phyloP scores from a whole-genome alignment of 2,113 vertebrate species.

The Silurus meridionalis region DNA sequence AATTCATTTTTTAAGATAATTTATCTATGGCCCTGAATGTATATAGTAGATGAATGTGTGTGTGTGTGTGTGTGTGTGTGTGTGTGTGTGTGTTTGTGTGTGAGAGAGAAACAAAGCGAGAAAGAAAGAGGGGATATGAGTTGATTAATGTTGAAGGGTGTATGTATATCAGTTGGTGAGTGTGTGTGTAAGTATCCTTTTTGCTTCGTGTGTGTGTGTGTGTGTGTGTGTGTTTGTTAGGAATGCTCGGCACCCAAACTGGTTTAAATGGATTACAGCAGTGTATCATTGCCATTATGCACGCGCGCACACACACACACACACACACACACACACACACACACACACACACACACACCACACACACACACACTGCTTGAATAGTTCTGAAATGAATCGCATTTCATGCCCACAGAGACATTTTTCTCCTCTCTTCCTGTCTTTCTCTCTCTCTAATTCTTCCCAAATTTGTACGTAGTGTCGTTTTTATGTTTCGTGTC shows the following conservation, averaged over 20 bases:
- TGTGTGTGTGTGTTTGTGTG: background rate
- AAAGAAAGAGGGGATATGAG: background rate
- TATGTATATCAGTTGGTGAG: slow-evolving; percentile 14
- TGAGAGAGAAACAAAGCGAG: background rate
- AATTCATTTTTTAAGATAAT: background rate
- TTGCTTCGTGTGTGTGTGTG: slow-evolving; percentile 6
- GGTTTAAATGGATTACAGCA: slow-evolving; percentile 75
- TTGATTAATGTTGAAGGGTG: slow-evolving; percentile 17
- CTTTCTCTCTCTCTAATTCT: slow-evolving; percentile 3
- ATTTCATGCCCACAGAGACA: slow-evolving; percentile 65
- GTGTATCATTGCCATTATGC: slow-evolving; percentile 74
- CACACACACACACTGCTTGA: slow-evolving; percentile 61
- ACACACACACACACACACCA: background rate
- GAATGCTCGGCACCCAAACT: slow-evolving; percentile 53
- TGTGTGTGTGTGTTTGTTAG: slow-evolving; percentile 12
- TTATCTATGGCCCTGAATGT: background rate
- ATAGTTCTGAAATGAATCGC: slow-evolving; percentile 68
- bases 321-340: too few species aligned
- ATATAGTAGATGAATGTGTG: background rate
- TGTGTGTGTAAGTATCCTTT: background rate
- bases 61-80: background rate
- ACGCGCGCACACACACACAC: too few species aligned
- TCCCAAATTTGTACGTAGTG: slow-evolving; percentile 47
- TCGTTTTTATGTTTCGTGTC: slow-evolving; percentile 44
- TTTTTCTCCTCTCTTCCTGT: slow-evolving; percentile 52